These are phyloP conservation scores for Bubo blakistoni DNA, from an alignment of 2,113 vertebrate species.

Conservation along the genomic window DNA sequence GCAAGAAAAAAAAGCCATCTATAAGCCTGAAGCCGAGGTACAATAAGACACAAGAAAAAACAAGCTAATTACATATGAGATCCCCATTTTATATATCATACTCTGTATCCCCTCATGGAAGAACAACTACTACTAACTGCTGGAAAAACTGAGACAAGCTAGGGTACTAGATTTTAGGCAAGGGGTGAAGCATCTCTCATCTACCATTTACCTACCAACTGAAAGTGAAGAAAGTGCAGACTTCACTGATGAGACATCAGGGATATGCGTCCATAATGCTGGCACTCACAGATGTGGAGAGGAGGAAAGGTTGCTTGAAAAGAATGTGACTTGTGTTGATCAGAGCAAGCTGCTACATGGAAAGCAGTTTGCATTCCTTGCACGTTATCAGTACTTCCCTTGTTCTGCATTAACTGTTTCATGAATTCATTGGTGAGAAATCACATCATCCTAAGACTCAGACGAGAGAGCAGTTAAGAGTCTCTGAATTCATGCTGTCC, in stretches of 20 bases:
- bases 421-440: not conserved
- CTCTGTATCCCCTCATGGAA: not conserved
- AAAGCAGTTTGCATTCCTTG: not conserved
- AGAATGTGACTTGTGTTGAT: not conserved
- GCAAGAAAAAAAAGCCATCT: not conserved
- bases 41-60: not conserved
- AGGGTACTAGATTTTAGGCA: not conserved
- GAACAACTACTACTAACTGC: not conserved
- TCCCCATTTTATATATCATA: not conserved
- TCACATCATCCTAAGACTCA: not conserved
- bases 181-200: not conserved
- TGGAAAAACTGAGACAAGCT: not conserved
- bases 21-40: not conserved
- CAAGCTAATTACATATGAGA: not conserved
- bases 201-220: not conserved
- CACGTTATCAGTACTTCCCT: not conserved
- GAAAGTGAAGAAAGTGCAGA: not conserved
- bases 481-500: not conserved
- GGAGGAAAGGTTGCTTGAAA: not conserved
- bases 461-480: not conserved
- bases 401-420: not conserved
- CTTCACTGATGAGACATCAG: not conserved
- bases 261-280: not conserved
- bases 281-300: not conserved
- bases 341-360: not conserved